Conservation (phyloP, 2,113 vertebrate genomes). For the Marcusenius ussheri region DNA sequence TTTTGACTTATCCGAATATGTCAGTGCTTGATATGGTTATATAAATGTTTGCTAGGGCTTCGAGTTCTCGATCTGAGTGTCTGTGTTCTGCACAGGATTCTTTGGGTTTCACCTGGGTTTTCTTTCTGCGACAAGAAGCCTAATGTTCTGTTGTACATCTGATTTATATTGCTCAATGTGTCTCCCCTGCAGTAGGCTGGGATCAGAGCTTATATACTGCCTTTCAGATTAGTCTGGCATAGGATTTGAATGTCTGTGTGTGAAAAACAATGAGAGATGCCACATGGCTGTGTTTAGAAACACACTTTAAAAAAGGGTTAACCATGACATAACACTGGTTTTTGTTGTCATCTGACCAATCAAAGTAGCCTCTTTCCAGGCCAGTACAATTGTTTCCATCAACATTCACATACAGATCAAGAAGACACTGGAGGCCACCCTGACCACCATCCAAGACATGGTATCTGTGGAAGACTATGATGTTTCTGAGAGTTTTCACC, state of each 20-base stretch:
- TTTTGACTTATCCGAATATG: background rate
- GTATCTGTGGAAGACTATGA: constrained; percentile 93
- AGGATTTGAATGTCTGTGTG: background rate
- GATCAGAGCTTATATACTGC: background rate
- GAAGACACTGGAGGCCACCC: constrained; percentile 93
- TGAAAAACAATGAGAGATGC: background rate
- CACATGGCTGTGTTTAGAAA: background rate
- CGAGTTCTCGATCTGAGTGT: background rate
- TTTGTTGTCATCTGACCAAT: background rate
- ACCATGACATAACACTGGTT: background rate
- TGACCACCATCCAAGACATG: constrained; percentile 94
- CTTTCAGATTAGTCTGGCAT: background rate
- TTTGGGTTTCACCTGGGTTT: background rate
- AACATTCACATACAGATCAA: constrained; percentile 71
- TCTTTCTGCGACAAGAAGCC: background rate
- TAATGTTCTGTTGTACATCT: background rate
- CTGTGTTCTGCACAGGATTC: background rate
- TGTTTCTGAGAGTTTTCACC: constrained; percentile 95
- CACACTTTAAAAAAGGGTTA: background rate
- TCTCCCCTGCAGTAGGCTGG: background rate
- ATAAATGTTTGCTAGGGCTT: background rate
- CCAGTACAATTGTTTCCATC: background rate
- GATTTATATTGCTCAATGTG: background rate
- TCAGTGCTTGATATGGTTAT: background rate
- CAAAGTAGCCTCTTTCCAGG: background rate